Percentiles rank a stretch among this genome's conserved stretches.
phyloP scores from a whole-genome alignment of 2,888 invertebrate species.

The Chaetoderma sp. region DNA sequence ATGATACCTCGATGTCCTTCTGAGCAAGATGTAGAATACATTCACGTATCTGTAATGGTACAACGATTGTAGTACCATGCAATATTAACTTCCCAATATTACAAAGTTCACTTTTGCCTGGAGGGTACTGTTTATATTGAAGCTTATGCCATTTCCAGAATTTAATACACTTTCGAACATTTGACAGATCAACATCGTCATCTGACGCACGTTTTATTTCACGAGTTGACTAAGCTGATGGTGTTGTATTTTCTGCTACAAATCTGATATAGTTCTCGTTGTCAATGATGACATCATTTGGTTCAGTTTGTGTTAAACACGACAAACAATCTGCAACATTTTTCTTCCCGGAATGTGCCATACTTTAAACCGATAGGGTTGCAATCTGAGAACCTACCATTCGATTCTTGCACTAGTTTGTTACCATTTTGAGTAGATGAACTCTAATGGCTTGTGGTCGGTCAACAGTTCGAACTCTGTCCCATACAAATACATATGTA shows the following conservation, averaged over 20 bases:
- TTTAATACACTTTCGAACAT: neutral
- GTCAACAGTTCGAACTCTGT: neutral
- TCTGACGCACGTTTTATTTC: constrained; percentile 13
- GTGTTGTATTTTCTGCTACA: constrained; percentile 14
- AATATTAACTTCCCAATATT: constrained; percentile 1
- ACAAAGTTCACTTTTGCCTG: neutral
- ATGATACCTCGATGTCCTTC: constrained; percentile 18
- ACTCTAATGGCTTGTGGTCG: neutral
- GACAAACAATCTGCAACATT: neutral
- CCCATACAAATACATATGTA: constrained; percentile 42
- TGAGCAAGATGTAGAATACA: neutral
- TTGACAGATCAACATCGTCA: neutral
- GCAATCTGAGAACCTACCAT: neutral
- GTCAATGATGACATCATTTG: neutral
- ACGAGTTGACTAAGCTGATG: neutral
- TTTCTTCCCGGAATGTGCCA: too few relatives aligned
- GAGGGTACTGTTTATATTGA: neutral
- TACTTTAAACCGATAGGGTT: neutral
- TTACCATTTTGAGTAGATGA: neutral
- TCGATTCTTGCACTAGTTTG: neutral
- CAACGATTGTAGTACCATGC: constrained; percentile 1
- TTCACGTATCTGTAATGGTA: neutral
- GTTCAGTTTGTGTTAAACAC: neutral
- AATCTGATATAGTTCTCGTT: constrained; percentile 3
- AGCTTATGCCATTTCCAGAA: neutral